These are phyloP conservation scores for Syrphus vitripennis DNA, from an alignment of 2,888 invertebrate genomes.

Conservation along the genomic window DNA sequence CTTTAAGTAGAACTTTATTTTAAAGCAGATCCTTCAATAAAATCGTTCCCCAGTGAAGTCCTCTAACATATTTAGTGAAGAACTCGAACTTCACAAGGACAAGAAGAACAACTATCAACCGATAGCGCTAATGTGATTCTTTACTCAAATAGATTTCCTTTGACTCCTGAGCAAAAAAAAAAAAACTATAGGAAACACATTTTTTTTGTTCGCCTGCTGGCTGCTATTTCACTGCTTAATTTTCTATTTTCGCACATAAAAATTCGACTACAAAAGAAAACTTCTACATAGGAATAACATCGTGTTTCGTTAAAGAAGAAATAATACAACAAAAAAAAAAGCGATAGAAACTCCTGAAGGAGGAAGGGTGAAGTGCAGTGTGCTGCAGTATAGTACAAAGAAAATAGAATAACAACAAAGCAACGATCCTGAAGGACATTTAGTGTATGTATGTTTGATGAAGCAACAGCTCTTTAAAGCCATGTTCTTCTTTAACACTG, in stretches of 20 bases:
- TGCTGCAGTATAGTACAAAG: constrained; percentile 33
- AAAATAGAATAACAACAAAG: constrained; percentile 58
- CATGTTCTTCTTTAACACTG: not conserved
- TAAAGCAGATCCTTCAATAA: not conserved
- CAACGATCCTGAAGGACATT: constrained; percentile 45
- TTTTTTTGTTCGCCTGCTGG: not conserved
- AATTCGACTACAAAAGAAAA: constrained; percentile 69
- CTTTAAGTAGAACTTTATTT: not conserved
- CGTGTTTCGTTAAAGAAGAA: constrained; percentile 53
- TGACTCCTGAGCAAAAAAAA: constrained; percentile 17
- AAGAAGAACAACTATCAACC: constrained; percentile 48
- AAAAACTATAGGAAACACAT: not conserved
- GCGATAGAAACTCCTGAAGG: not conserved
- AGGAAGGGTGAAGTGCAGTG: not conserved
- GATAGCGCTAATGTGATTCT: constrained; percentile 69
- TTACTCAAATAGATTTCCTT: constrained; percentile 65
- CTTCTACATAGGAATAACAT: constrained; percentile 56
- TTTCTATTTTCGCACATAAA: constrained; percentile 68
- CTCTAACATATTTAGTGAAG: no score
- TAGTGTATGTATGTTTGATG: constrained; percentile 1
- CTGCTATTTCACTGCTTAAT: constrained; percentile 51
- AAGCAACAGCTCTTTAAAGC: constrained; percentile 69
- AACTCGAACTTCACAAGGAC: constrained; percentile 18
- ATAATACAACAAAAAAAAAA: not conserved
- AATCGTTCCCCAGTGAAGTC: not conserved